Evolutionary conservation across 1,140 invertebrate genomes (phyloP), one percentile per base, ranked within the genome.

Genomic region (Probaryconus sp.): DNA sequence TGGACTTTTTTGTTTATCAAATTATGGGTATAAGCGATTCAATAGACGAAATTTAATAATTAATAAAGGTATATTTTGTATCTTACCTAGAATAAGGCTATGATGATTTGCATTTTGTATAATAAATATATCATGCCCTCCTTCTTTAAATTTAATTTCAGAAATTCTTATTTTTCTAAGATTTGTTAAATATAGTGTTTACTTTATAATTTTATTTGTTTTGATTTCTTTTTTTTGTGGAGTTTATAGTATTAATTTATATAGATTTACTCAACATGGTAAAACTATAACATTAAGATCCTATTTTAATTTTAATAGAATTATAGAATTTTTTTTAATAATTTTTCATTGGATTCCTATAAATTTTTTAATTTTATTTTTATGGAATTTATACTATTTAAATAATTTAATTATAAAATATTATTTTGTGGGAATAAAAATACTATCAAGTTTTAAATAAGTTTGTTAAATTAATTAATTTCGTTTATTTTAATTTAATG

Each of bases 1-100:
- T 2, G 91, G 89, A 0, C 84, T 93, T 88, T 93, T 93, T 91
- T 90, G 87, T 90, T 88, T 93, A 83, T 88, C 89, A 20, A 91
- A 91, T 90, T 84, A 91, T 76, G 85, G 77, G 79, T 93, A 92
- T 90, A 88, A 91, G 73, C 81, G 83, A n/a, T 43, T 70, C 18
- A 21, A 75, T 21, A 86, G 85, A 4, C 88, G 88, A 38, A 88
- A 69, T 5, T 45, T 89, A 53, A 51, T 82, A 51, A 38, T 89
- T 56, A 87, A 83, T 81, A 88, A 87, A 43, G 86, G 88, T 0
- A 33, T 87, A 79, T 37, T 77, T 16, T 48, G 30, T 48, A 63
- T 33, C 70, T 70, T 55, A 68, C 67, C n/a, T 31, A 71, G 55
- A 17, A 81, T 92, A 81, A 83, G 79, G 69, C 85, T 91, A 81